Conservation (phyloP, 2,113 vertebrate species). For the Dasypus novemcinctus region DNA sequence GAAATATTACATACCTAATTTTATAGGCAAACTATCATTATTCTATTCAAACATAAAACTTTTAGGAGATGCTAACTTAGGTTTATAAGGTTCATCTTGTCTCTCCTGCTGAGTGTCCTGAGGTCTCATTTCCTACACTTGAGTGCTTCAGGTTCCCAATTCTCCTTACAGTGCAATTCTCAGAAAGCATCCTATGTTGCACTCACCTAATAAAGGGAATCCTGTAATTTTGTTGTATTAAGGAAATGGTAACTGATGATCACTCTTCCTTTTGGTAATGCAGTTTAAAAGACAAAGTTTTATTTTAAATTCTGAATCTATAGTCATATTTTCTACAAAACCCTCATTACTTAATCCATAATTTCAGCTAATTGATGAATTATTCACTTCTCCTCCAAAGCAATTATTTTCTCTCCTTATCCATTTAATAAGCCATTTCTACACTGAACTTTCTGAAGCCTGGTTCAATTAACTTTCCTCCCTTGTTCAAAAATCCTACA, state of each 20-base stretch:
- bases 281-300: not conserved
- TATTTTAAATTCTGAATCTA: conserved; percentile 29
- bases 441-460: not conserved
- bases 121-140: not conserved
- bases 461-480: not conserved
- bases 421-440: not conserved
- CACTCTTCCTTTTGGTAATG: not conserved
- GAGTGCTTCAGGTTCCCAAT: not conserved
- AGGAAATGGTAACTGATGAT: not conserved
- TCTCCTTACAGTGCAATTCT: not conserved
- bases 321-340: not conserved
- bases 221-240: not conserved
- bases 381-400: not conserved
- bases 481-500: not conserved
- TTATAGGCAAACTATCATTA: not conserved
- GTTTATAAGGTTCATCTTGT: not conserved
- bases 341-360: not conserved
- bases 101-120: not conserved
- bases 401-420: conserved; percentile 3
- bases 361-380: conserved; percentile 29
- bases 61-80: not conserved
- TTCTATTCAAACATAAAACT: not conserved
- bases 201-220: not conserved
- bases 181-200: not conserved
- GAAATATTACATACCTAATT: not conserved